Evolutionary conservation across 1,140 invertebrate species (phyloP).

Genomic region (Pseudomyrmex sp.): DNA sequence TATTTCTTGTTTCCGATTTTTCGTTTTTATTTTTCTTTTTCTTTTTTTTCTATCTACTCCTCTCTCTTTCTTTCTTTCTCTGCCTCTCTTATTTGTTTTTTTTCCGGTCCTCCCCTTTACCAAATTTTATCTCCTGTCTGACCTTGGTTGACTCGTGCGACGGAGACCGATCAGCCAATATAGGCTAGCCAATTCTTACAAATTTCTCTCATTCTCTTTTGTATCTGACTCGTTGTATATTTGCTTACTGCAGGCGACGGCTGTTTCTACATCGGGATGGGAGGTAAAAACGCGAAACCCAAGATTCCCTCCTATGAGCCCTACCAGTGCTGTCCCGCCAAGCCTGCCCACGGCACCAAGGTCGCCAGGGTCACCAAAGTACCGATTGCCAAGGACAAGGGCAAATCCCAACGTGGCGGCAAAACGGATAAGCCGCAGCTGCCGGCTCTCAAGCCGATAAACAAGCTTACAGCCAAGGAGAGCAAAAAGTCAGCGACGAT

Average conservation of each 20-base stretch:
- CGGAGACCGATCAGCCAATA: slow-evolving; percentile 54
- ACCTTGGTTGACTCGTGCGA: slow-evolving; percentile 70
- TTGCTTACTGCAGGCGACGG: slow-evolving; percentile 93
- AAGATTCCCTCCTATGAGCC: slow-evolving; percentile 92
- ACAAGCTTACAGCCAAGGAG: slow-evolving; percentile 83
- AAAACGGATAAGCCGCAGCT: slow-evolving; percentile 78
- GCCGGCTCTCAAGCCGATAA: slow-evolving; percentile 82
- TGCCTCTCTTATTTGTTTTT: slow-evolving; percentile 19
- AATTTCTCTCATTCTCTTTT: slow-evolving; percentile 64
- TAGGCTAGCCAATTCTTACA: slow-evolving; percentile 71
- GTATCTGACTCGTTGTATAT: slow-evolving; percentile 84
- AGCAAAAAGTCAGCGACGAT: slow-evolving; percentile 80
- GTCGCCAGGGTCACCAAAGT: slow-evolving; percentile 90
- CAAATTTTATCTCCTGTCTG: slow-evolving; percentile 34
- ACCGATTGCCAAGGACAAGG: slow-evolving; percentile 79
- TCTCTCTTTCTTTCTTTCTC: slow-evolving; percentile 16
- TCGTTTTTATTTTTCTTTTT: slow-evolving; percentile 27
- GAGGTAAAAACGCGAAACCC: slow-evolving; percentile 91
- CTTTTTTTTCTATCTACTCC: slow-evolving; percentile 44
- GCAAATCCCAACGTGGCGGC: slow-evolving; percentile 55
- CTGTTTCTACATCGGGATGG: slow-evolving; percentile 97
- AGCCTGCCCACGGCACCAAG: slow-evolving; percentile 90
- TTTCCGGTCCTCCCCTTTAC: not conserved
- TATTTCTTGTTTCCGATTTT: slow-evolving; percentile 16
- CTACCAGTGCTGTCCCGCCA: slow-evolving; percentile 95